phyloP scores from a whole-genome alignment of 2,113 vertebrate genomes.

The Phrynocephalus versicolor region DNA sequence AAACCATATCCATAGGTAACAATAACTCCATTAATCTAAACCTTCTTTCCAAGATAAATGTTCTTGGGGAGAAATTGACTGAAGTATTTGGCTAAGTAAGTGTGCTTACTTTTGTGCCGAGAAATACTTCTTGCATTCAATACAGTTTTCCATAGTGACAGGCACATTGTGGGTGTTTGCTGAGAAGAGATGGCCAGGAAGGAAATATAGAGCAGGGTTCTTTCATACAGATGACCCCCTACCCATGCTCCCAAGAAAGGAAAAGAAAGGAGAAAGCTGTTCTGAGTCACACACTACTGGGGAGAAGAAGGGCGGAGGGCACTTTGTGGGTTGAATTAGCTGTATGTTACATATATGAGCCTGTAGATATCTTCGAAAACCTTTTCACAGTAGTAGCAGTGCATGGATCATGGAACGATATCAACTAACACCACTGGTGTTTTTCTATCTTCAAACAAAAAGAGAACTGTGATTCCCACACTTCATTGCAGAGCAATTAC shows the following conservation, averaged over 20 bases:
- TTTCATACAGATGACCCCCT: background rate
- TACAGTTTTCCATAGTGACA: background rate
- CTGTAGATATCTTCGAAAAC: background rate
- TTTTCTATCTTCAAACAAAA: background rate
- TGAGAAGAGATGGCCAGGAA: slow-evolving; percentile 3
- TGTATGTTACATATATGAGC: background rate
- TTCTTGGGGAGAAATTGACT: background rate
- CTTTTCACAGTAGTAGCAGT: background rate
- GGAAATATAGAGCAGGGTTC: background rate
- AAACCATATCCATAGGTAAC: background rate
- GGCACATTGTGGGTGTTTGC: slow-evolving; percentile 6
- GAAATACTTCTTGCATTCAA: background rate
- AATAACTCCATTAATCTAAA: background rate
- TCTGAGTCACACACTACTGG: slow-evolving; percentile 16
- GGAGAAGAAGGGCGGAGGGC: no score
- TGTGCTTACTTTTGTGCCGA: background rate
- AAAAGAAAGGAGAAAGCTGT: background rate
- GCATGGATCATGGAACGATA: background rate
- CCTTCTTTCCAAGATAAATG: background rate
- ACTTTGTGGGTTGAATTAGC: background rate
- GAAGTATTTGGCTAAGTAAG: background rate
- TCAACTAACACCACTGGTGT: background rate
- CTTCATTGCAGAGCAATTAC: background rate
- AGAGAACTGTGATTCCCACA: background rate
- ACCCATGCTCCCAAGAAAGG: background rate